These are phyloP conservation scores for Parazoanthus swiftii DNA, from an alignment of 92 coral and sea anemone genomes.

Conservation along the genomic window DNA sequence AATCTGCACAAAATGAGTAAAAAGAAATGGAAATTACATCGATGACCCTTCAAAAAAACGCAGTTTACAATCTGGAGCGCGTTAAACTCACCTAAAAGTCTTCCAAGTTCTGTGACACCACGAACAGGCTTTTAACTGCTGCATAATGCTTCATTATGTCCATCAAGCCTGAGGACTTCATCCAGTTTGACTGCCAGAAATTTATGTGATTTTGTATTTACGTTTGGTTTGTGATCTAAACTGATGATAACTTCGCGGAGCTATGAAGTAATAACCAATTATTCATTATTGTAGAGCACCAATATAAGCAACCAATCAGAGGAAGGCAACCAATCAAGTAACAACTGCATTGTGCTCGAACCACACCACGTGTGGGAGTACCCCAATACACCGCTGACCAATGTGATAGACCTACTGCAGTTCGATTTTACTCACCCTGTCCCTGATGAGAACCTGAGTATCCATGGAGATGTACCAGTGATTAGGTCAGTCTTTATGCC, in stretches of 20 bases:
- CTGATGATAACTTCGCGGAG: too few species aligned
- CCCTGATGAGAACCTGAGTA: conserved; percentile 60
- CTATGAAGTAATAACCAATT: background rate
- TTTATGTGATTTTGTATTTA: too few species aligned
- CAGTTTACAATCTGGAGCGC: too few species aligned
- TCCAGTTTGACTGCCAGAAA: too few species aligned
- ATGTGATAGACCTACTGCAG: conserved; percentile 59
- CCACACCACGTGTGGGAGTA: conserved; percentile 98
- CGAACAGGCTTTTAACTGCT: too few species aligned
- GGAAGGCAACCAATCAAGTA: conserved; percentile 55
- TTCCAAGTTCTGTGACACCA: too few species aligned
- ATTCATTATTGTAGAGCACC: conserved; percentile 48
- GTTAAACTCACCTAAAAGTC: too few species aligned
- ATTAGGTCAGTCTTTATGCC: conserved; percentile 56
- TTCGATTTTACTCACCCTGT: conserved; percentile 70
- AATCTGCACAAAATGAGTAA: too few species aligned
- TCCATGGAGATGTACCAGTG: conserved; percentile 47
- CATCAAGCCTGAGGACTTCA: too few species aligned
- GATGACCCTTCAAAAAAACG: too few species aligned
- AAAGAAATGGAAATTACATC: too few species aligned
- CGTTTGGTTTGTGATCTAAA: background rate
- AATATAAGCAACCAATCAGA: conserved; percentile 56
- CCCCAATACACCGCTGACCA: conserved; percentile 78
- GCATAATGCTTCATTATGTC: too few species aligned
- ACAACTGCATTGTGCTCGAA: conserved; percentile 73